Conservation (phyloP, 2,113 vertebrate species). For the Paralichthys olivaceus region DNA sequence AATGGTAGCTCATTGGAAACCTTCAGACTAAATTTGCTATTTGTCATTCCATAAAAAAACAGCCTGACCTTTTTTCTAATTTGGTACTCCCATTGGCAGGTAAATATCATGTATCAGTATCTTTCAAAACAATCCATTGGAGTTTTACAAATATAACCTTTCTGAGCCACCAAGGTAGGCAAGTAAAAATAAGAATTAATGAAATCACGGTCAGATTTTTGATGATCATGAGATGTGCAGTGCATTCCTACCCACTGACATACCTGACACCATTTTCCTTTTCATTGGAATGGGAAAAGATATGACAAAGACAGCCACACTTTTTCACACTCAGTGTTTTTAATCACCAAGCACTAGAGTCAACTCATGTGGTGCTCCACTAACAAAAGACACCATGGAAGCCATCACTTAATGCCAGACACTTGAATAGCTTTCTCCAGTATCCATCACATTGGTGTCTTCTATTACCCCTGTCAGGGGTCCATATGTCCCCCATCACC, state of each 20-base stretch:
- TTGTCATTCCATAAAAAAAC: too few relatives aligned
- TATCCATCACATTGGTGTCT: conserved; percentile 35
- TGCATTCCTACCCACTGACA: neutral
- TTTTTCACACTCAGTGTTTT: neutral
- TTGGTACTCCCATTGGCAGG: too few relatives aligned
- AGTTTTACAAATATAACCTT: too few relatives aligned
- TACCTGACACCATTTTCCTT: neutral
- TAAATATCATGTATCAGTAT: too few relatives aligned
- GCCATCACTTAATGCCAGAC: conserved; percentile 34
- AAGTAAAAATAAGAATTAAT: too few relatives aligned
- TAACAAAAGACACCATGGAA: conserved; percentile 28
- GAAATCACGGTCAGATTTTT: neutral
- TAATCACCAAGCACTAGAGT: neutral
- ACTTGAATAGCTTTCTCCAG: conserved; percentile 45
- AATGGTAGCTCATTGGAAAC: neutral
- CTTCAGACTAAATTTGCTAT: too few relatives aligned
- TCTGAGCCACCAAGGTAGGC: too few relatives aligned
- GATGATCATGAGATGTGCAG: neutral
- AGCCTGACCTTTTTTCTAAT: too few relatives aligned
- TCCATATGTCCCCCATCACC: conserved; percentile 16
- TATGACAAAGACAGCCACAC: neutral
- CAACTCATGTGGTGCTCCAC: neutral
- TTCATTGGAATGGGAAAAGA: neutral
- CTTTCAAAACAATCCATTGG: too few relatives aligned
- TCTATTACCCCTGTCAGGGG: conserved; percentile 38